These are phyloP conservation scores for Papilio polyxenes DNA, from an alignment of 1,140 invertebrate species.

Conservation along the genomic window DNA sequence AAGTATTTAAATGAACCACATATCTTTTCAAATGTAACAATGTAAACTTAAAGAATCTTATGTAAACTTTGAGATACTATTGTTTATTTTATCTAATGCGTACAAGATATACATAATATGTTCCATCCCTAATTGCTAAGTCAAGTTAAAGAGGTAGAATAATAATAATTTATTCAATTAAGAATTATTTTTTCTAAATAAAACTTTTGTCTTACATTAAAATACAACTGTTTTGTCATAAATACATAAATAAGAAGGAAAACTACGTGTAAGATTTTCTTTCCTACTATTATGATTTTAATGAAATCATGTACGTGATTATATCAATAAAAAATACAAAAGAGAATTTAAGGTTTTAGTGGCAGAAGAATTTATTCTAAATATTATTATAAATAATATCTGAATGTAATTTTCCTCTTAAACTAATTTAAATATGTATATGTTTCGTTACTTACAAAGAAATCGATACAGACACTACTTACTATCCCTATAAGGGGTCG, in stretches of 20 bases:
- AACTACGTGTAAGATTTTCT: no score
- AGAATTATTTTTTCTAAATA: background rate
- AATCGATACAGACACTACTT: conserved; percentile 50
- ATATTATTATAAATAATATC: background rate
- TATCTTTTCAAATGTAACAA: background rate
- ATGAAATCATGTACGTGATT: no score
- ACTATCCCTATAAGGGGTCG: conserved; percentile 61
- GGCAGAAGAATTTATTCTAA: background rate
- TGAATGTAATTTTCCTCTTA: background rate
- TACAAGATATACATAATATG: background rate
- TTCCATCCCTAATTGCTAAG: background rate
- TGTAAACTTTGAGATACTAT: background rate
- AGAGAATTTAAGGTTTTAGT: no score
- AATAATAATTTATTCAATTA: background rate
- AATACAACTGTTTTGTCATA: no score
- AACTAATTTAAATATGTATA: background rate
- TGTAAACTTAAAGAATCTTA: background rate
- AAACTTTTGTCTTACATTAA: no score
- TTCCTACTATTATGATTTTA: no score
- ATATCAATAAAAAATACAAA: no score
- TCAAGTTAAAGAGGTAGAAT: background rate
- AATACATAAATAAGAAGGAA: no score
- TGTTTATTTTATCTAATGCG: conserved; percentile 1
- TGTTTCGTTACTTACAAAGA: background rate
- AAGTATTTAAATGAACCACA: background rate